These are phyloP conservation scores for Leucophenga maculata DNA, from an alignment of 2,888 invertebrate species.

Conservation along the genomic window DNA sequence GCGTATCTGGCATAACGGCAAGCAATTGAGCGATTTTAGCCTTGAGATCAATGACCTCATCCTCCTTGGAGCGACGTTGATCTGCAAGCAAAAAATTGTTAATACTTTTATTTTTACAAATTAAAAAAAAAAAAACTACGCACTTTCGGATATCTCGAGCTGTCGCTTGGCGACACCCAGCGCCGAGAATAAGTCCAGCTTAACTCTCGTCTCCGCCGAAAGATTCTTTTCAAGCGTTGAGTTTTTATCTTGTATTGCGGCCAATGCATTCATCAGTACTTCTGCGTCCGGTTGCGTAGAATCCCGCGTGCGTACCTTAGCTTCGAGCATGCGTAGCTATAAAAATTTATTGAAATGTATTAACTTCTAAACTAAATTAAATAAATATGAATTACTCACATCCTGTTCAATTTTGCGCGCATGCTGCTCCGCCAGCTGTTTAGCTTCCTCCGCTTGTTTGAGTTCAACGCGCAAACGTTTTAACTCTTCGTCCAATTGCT, in stretches of 20 bases:
- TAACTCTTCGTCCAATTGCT: slow-evolving; percentile 80
- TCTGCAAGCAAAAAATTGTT: slow-evolving; percentile 73
- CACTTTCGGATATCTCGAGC: slow-evolving; percentile 89
- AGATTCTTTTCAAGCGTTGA: slow-evolving; percentile 93
- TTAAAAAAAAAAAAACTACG: slow-evolving; percentile 62
- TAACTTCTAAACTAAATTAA: background rate
- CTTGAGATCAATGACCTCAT: slow-evolving; percentile 92
- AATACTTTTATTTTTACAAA: background rate
- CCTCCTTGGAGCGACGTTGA: slow-evolving; percentile 87
- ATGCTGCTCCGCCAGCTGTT: slow-evolving; percentile 71
- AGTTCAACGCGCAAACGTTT: slow-evolving; percentile 79
- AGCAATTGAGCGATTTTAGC: slow-evolving; percentile 92
- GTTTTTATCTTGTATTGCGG: slow-evolving; percentile 91
- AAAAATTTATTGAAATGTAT: background rate
- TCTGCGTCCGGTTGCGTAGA: slow-evolving; percentile 76
- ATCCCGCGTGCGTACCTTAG: slow-evolving; percentile 70
- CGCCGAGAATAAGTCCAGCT: slow-evolving; percentile 97
- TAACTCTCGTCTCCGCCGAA: slow-evolving; percentile 96
- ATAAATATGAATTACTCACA: slow-evolving; percentile 46
- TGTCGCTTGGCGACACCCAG: slow-evolving; percentile 95
- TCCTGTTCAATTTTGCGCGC: slow-evolving; percentile 71
- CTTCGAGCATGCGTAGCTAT: slow-evolving; percentile 70
- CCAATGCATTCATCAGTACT: slow-evolving; percentile 84
- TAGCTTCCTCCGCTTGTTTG: slow-evolving; percentile 79
- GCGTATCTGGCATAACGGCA: slow-evolving; percentile 86